phyloP scores from a whole-genome alignment of 2,888 invertebrate genomes.

The Meiosimyza platycephala region DNA sequence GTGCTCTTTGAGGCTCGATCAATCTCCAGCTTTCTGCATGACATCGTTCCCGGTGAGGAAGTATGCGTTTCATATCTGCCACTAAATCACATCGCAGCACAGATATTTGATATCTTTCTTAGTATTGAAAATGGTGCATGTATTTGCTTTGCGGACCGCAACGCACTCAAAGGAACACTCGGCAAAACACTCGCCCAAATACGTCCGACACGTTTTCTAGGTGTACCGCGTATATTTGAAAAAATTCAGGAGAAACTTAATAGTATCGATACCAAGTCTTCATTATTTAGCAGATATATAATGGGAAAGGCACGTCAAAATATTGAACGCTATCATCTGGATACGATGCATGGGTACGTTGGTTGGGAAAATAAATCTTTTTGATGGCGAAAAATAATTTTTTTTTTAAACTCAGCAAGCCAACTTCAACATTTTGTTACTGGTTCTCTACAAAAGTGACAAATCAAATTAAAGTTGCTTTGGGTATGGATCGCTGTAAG shows the following conservation, averaged over 20 bases:
- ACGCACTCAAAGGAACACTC: conserved; percentile 86
- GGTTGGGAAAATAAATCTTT: neutral
- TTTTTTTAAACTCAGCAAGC: conserved; percentile 31
- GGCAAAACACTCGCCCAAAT: conserved; percentile 79
- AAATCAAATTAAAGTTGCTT: conserved; percentile 76
- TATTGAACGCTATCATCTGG: conserved; percentile 72
- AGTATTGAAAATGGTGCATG: conserved; percentile 54
- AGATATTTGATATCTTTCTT: conserved; percentile 78
- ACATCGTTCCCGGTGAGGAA: conserved; percentile 71
- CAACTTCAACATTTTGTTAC: conserved; percentile 46
- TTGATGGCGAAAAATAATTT: too few species aligned
- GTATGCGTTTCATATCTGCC: conserved; percentile 83
- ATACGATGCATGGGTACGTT: conserved; percentile 70
- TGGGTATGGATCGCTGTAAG: conserved; percentile 81
- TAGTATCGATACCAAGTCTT: conserved; percentile 76
- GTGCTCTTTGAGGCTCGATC: conserved; percentile 75
- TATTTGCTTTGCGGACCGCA: conserved; percentile 86
- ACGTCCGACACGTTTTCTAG: conserved; percentile 84
- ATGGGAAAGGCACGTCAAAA: conserved; percentile 75
- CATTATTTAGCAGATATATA: conserved; percentile 76
- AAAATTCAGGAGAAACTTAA: conserved; percentile 90
- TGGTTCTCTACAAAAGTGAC: conserved; percentile 73
- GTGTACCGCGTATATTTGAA: conserved; percentile 92
- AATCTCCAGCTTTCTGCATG: conserved; percentile 68
- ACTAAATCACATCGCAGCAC: conserved; percentile 90